These are phyloP conservation scores for Actenoides hombroni DNA, from an alignment of 2,113 vertebrate genomes.

Conservation along the genomic window DNA sequence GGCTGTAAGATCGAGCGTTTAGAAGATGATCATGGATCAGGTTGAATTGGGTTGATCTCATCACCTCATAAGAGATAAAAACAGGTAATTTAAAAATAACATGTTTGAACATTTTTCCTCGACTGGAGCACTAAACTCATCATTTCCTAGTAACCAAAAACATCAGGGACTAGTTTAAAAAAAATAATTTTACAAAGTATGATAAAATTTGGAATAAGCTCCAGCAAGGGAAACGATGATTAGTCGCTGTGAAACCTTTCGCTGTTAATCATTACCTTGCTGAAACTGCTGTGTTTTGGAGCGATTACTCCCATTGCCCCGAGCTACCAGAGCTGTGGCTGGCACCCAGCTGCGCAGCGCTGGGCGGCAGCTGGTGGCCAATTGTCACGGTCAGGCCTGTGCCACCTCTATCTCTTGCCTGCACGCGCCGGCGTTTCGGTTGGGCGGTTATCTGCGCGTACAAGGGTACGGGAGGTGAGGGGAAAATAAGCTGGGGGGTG, in stretches of 20 bases:
- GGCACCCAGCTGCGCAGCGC: rapidly evolving
- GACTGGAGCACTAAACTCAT: neutral
- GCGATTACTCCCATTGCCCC: neutral
- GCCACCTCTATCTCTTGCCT: neutral
- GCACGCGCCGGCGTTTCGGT: neutral
- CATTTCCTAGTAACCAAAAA: neutral
- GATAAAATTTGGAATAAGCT: neutral
- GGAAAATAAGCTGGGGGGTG: neutral
- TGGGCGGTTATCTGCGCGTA: neutral
- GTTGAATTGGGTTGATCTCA: neutral
- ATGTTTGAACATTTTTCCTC: neutral
- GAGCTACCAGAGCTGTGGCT: neutral
- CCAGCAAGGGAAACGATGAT: neutral
- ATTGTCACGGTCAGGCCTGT: rapidly evolving
- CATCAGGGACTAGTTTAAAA: neutral
- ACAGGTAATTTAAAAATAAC: neutral
- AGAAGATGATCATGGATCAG: neutral
- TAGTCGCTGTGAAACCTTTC: neutral
- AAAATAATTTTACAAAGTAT: neutral
- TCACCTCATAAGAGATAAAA: neutral
- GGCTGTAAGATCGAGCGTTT: neutral
- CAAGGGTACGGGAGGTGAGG: neutral
- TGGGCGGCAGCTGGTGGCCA: neutral
- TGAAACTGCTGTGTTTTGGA: neutral
- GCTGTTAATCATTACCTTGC: neutral